phyloP scores from a whole-genome alignment of 2,113 vertebrate species.

The Anolis sagrei region DNA sequence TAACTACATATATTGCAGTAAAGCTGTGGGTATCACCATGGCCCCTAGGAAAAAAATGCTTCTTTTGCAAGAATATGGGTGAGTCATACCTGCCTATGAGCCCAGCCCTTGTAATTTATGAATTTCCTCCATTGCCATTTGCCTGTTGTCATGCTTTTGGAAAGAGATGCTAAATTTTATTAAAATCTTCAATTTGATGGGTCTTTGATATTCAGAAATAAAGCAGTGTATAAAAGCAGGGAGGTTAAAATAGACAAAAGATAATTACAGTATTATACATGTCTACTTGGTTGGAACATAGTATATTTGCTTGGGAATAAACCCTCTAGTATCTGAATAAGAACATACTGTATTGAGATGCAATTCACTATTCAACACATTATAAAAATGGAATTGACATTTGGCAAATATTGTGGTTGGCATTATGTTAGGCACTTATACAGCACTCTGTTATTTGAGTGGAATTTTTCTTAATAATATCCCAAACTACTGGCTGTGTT shows the following conservation, averaged over 20 bases:
- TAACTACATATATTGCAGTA: constrained; percentile 8
- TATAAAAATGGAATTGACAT: not conserved
- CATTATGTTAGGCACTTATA: not conserved
- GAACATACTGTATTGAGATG: not conserved
- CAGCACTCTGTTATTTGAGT: not conserved
- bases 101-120: constrained; percentile 62
- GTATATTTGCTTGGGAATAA: not conserved
- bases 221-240: constrained; percentile 42
- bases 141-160: constrained; percentile 72
- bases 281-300: not conserved
- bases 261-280: not conserved
- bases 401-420: not conserved
- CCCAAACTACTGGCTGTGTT: not conserved
- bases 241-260: not conserved
- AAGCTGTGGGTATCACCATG: constrained; percentile 13
- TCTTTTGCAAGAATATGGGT: constrained; percentile 45
- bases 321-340: not conserved
- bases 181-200: constrained; percentile 63
- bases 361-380: not conserved
- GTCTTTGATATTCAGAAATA: constrained; percentile 56
- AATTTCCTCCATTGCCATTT: constrained; percentile 62
- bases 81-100: constrained; percentile 61
- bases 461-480: constrained; percentile 35
- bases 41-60: constrained; percentile 41
- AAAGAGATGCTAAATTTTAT: constrained; percentile 71